Evolutionary conservation across 2,888 invertebrate genomes (phyloP).

Genomic region (Stenoptilia bipunctidactyla): DNA sequence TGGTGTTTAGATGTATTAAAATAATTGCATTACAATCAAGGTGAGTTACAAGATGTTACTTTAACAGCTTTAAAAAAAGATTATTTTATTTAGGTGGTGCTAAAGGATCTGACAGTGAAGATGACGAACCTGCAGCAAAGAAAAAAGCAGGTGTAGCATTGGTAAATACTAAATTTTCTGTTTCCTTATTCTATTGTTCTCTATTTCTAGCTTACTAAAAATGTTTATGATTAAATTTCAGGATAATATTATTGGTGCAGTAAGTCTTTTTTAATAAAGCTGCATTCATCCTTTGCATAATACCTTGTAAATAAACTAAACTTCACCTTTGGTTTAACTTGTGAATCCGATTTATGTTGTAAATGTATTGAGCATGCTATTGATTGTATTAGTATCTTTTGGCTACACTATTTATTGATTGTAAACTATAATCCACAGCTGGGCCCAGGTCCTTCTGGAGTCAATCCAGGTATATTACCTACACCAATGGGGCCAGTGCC

Average conservation of each 20-base stretch:
- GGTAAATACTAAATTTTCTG: conserved; percentile 32
- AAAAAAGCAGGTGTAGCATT: conserved; percentile 75
- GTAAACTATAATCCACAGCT: conserved; percentile 25
- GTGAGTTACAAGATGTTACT: neutral
- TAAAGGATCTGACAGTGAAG: conserved; percentile 85
- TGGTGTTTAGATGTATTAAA: conserved; percentile 14
- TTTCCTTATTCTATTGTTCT: neutral
- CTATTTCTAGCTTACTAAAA: neutral
- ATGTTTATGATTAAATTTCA: conserved; percentile 7
- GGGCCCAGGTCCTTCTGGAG: conserved; percentile 73
- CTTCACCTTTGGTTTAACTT: neutral
- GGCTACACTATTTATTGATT: conserved; percentile 4
- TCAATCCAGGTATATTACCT: conserved; percentile 70
- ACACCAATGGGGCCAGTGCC: conserved; percentile 75
- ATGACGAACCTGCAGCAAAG: conserved; percentile 86
- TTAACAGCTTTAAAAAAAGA: conserved; percentile 2
- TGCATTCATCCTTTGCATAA: no score
- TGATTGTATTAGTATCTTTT: neutral
- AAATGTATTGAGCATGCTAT: neutral
- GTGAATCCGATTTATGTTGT: neutral
- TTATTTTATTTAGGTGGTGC: conserved; percentile 64
- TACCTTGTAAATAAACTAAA: neutral
- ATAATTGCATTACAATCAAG: neutral
- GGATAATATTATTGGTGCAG: conserved; percentile 8
- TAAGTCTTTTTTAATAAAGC: conserved; percentile 7